Conservation (phyloP, 2,888 invertebrate genomes). For the Imbricaverruca yamaguchii region DNA sequence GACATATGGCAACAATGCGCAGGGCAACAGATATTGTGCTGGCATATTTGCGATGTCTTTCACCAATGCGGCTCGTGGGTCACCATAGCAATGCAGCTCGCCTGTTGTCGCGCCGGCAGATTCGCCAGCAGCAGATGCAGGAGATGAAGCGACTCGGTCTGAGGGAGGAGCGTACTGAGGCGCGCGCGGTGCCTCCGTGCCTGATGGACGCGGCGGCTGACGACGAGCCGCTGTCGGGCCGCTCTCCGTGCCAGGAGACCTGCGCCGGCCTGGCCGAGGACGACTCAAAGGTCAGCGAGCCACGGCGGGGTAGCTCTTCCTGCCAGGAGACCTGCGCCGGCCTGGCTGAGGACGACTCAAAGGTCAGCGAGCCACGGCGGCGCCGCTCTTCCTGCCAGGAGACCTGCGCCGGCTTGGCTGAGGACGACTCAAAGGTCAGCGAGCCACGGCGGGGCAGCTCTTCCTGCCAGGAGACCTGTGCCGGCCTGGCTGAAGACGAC, state of each 20-base stretch:
- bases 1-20: too few relatives aligned
- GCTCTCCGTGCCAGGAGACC: neutral
- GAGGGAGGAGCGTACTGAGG: neutral
- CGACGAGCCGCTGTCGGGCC: constrained; percentile 16
- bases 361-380: neutral
- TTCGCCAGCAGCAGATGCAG: constrained; percentile 83
- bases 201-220: constrained; percentile 21
- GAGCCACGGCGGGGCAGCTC: neutral
- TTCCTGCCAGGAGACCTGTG: neutral
- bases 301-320: neutral
- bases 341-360: neutral
- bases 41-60: too few relatives aligned
- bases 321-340: neutral
- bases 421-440: neutral
- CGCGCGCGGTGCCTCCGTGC: constrained; percentile 24
- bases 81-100: too few relatives aligned
- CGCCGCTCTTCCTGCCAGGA: neutral
- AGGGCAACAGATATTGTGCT: too few relatives aligned
- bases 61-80: too few relatives aligned
- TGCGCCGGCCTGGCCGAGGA: neutral
- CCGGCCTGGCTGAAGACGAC: neutral
- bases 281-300: neutral
- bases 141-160: constrained; percentile 76
- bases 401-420: too few relatives aligned
- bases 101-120: constrained; percentile 44